Base-by-base conservation (phyloP, 2,113 vertebrate species). In the Oreocharis arfaki region DNA sequence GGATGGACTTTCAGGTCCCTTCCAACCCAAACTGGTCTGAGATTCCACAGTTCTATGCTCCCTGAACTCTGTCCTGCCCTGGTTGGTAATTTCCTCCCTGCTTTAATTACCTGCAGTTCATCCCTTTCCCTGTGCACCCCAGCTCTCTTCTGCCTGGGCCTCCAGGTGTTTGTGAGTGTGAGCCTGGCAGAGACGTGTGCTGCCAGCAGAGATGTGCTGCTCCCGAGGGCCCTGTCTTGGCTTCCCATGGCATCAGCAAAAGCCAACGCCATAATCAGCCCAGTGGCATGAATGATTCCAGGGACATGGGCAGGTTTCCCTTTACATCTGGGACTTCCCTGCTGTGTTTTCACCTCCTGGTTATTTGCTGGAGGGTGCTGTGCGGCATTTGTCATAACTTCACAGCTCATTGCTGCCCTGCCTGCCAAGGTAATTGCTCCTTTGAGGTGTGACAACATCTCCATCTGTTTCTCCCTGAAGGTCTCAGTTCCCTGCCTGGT, bases 331-430 rank as follows among this genome's bases (percentile, higher is more conserved):
- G 53, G 53, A 63, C 53, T 80, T 65, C n/a, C 63, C 75, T 49
- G 33, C 63, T 88, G 32, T 0, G 5, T 41, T 85, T 71, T 94
- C 83, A 73, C 15, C 67, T 90, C 11, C n/a, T 41, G 41, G 44
- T 68, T 92, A 39, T 88, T 88, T 92, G 71, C 69, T 83, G 84
- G 63, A 85, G n/a, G 26, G 50, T 28, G 75, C 85, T 92, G 63
- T 59, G 68, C 63, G 68, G 63, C 42, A 84, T 94, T 81, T 90
- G 79, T 96, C 92, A 59, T 55, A 50, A 74, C 79, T 90, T 92
- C 88, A 94, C 88, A 84, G 88, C 79, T 92, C 71, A 10, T 39
- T 90, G 88, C 88, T 57, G 50, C 39, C 2, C 16, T 0, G 39
- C 55, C 23, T 95, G 63, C 55, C 89, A 39, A 32, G 2, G 55